These are phyloP conservation scores for Drosophila paranaensis DNA, from an alignment of 2,888 invertebrate species.

Conservation along the genomic window DNA sequence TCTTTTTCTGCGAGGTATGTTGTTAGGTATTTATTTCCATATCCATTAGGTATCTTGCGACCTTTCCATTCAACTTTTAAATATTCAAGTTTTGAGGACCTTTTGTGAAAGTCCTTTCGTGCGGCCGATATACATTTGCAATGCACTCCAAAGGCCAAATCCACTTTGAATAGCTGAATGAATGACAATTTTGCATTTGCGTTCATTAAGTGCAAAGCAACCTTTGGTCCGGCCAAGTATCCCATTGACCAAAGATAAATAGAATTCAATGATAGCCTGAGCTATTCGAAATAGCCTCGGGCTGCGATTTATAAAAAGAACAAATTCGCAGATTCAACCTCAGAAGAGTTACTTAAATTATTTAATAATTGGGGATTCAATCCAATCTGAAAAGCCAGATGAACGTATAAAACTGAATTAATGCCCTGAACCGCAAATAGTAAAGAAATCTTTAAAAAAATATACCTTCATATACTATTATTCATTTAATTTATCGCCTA, in stretches of 20 bases:
- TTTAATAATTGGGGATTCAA: neutral
- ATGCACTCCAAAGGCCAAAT: slow-evolving; percentile 28
- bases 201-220: slow-evolving; percentile 25
- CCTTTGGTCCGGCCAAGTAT: slow-evolving; percentile 4
- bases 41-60: slow-evolving; percentile 7
- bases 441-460: neutral
- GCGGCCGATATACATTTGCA: slow-evolving; percentile 17
- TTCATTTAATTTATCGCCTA: neutral
- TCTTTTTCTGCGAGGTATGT: neutral
- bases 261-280: neutral
- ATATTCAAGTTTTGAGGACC: slow-evolving; percentile 13
- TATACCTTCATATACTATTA: neutral
- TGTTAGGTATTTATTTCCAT: neutral
- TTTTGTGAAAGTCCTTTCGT: slow-evolving; percentile 21
- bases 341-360: slow-evolving; percentile 1
- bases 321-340: neutral
- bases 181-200: slow-evolving; percentile 25
- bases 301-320: neutral
- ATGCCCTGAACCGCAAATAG: neutral
- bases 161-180: slow-evolving; percentile 12
- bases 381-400: neutral
- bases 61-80: slow-evolving; percentile 5
- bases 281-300: slow-evolving; percentile 1
- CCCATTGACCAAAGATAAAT: slow-evolving; percentile 7
- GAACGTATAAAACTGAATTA: neutral